Conservation (phyloP, 2,797 vertebrate genomes). For the Dallia pectoralis region DNA sequence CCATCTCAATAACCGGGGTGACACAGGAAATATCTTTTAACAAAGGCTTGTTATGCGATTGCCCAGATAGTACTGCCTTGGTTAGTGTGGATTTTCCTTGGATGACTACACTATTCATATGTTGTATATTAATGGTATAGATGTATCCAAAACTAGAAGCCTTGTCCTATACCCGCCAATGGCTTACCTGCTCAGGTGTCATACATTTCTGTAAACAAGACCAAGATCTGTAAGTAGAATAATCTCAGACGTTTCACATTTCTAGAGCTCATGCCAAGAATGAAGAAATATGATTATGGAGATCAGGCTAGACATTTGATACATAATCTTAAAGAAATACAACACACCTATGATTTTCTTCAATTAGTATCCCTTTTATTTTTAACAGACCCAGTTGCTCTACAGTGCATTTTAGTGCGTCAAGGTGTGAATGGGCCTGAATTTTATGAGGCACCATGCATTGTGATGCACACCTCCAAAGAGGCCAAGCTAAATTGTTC, state of each 20-base stretch:
- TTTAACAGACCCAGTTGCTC: too few relatives aligned
- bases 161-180: constrained; percentile 10
- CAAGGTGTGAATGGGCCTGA: constrained; percentile 19
- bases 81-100: constrained; percentile 50
- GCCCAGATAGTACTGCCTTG: constrained; percentile 23
- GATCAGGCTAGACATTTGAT: not conserved
- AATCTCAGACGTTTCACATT: not conserved
- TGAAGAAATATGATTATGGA: not conserved
- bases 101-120: constrained; percentile 33
- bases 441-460: not conserved
- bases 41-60: constrained; percentile 54
- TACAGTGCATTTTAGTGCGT: too few relatives aligned
- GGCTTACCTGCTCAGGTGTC: constrained; percentile 4
- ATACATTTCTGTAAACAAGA: not conserved
- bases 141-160: constrained; percentile 3
- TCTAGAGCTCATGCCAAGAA: not conserved
- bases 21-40: constrained; percentile 28
- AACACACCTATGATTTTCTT: not conserved
- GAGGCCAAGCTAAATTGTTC: constrained; percentile 16
- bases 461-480: not conserved
- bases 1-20: constrained; percentile 23
- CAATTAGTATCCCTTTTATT: too few relatives aligned
- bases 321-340: not conserved
- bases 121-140: not conserved
- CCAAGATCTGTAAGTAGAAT: not conserved